A percentile compares a stretch with the other conserved stretches of the same genome.
These are phyloP conservation scores for Acromyrmex charruanus DNA, from an alignment of 1,140 invertebrate genomes.

Conservation along the genomic window DNA sequence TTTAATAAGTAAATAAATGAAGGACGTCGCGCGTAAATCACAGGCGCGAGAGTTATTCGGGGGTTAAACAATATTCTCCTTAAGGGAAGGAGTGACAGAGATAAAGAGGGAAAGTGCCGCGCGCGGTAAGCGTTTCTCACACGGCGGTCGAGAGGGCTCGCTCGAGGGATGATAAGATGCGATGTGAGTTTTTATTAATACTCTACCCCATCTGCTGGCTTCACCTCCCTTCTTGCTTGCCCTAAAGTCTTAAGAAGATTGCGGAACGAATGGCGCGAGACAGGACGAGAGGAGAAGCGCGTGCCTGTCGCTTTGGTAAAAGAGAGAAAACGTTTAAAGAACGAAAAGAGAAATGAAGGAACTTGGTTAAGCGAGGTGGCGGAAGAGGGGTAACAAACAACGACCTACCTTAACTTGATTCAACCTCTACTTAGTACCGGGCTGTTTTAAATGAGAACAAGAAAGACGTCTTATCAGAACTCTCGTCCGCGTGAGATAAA, in stretches of 20 bases:
- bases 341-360: slow-evolving; percentile 34
- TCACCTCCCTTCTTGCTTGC: slow-evolving; percentile 49
- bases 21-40: slow-evolving; percentile 67
- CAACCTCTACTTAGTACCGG: slow-evolving; percentile 69
- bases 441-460: slow-evolving; percentile 69
- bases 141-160: slow-evolving; percentile 69
- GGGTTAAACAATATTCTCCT: slow-evolving; percentile 75
- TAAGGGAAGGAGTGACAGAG: slow-evolving; percentile 69
- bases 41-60: slow-evolving; percentile 19
- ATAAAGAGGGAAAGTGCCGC: slow-evolving; percentile 68
- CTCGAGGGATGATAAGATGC: slow-evolving; percentile 74
- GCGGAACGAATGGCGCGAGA: slow-evolving; percentile 68
- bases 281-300: slow-evolving; percentile 42
- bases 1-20: slow-evolving; percentile 71
- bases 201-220: slow-evolving; percentile 72
- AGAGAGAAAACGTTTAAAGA: slow-evolving; percentile 18
- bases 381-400: slow-evolving; percentile 64
- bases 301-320: slow-evolving; percentile 34
- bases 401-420: slow-evolving; percentile 77
- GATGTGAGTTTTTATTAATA: slow-evolving; percentile 80
- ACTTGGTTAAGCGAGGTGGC: slow-evolving; percentile 66
- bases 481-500: slow-evolving; percentile 14
- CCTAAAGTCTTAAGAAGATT: slow-evolving; percentile 78
- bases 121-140: slow-evolving; percentile 69
- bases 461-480: slow-evolving; percentile 16